Percentiles rank a stretch among this genome's conserved stretches.
These are phyloP conservation scores for Tachysurus vachellii DNA, from an alignment of 2,113 vertebrate genomes.

Conservation along the genomic window DNA sequence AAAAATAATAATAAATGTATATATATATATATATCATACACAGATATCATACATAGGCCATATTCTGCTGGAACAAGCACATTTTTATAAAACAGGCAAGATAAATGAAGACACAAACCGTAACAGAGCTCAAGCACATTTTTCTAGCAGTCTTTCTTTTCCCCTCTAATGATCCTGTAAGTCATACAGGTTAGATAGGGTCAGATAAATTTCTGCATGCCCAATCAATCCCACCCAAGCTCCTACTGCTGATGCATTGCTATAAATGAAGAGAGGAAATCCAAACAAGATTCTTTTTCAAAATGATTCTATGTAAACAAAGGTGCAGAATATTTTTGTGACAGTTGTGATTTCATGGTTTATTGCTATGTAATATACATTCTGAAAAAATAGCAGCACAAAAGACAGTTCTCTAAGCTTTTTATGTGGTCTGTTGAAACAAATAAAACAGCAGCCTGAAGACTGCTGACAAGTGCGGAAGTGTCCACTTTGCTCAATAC, in stretches of 20 bases:
- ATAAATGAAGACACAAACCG: not conserved
- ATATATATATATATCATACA: not conserved
- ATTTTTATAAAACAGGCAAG: not conserved
- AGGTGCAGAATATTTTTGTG: not conserved
- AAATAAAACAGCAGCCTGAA: constrained; percentile 32
- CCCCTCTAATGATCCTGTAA: not conserved
- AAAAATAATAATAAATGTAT: no score
- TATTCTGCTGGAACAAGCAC: not conserved
- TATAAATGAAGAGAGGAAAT: not conserved
- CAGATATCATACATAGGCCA: no score
- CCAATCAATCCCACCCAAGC: not conserved
- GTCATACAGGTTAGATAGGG: not conserved
- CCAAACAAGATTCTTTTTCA: not conserved
- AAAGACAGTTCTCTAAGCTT: not conserved
- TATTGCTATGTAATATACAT: not conserved
- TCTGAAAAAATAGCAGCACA: not conserved
- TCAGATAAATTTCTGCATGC: not conserved
- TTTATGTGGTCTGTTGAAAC: constrained; percentile 27
- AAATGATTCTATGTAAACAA: not conserved
- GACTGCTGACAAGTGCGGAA: constrained; percentile 6
- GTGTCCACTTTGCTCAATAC: constrained; percentile 35
- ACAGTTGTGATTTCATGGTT: not conserved
- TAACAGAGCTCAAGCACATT: not conserved
- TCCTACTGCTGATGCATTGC: not conserved
- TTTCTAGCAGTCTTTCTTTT: not conserved